Evolutionary conservation across 2,888 invertebrate genomes (phyloP), one percentile per base, ranked within the genome.

Genomic region (Rutpela maculata): DNA sequence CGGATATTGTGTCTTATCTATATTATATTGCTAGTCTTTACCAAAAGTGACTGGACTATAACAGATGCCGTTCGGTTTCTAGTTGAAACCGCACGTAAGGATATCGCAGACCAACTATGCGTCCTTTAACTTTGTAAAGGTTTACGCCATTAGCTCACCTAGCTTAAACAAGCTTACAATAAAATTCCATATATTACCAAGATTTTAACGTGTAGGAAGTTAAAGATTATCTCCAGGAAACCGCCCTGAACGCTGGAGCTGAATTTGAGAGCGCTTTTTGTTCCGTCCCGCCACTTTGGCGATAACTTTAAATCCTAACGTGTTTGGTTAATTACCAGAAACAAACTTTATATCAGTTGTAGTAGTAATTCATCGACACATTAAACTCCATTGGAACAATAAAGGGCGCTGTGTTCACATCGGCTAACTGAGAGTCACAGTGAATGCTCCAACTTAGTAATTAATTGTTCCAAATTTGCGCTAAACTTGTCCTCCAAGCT

Each of bases 391-490:
- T 76, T 76, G 80, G 77, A 82, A 81, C 85, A 82, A 86, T 84
- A 84, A 84, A 84, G 85, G 84, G 83, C 83, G 81, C 78, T 81
- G 78, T 80, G 82, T 83, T 80, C 81, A 78, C 82, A 82, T 80
- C 83, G 79, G 80, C 56, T 31, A 57, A 57, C 57, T 56, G 65
- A 31, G 79, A 82, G 83, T 81, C 78, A 80, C 79, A 79, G 77
- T 77, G 81, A 82, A 81, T 80, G 82, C 81, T 85, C 84, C 74
- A 83, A 87, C 83, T 86, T 84, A 78, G 84, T 86, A 87, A 88
- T 87, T 87, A 87, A 87, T 87, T 87, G 86, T 86, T 84, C 74
- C 81, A 83, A 86, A 87, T 86, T 86, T 85, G 85, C 84, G 85
- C 83, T 83, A 50, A 68, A 77, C 56, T 67, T 65, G 62, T 67